These are phyloP conservation scores for Drosophila nikananu DNA, from an alignment of 1,140 invertebrate genomes.

Conservation along the genomic window DNA sequence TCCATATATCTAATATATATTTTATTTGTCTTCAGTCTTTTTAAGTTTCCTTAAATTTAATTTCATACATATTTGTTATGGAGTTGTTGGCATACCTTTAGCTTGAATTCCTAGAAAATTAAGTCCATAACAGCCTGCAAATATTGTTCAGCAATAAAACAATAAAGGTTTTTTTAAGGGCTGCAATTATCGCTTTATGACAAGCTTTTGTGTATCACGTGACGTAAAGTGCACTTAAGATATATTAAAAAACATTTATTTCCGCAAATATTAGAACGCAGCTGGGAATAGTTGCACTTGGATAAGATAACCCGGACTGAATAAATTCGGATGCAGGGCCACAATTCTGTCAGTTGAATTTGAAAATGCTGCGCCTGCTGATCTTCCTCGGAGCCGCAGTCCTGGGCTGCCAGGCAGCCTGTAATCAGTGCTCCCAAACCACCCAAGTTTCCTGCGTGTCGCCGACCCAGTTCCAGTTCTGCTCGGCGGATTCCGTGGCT, in stretches of 20 bases:
- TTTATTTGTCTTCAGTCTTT: no score
- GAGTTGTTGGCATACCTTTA: neutral
- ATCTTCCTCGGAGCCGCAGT: conserved; percentile 26
- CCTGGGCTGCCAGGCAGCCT: conserved; percentile 37
- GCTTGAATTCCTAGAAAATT: neutral
- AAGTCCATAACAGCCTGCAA: neutral
- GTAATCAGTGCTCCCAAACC: conserved; percentile 26
- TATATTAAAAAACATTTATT: neutral
- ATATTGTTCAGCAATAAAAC: neutral
- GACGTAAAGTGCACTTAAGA: neutral
- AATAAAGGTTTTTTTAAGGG: neutral
- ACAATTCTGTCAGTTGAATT: conserved; percentile 1
- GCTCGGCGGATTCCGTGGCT: conserved; percentile 6
- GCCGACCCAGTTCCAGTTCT: conserved; percentile 42
- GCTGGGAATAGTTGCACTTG: conserved; percentile 5
- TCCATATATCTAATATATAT: no score
- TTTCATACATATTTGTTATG: neutral
- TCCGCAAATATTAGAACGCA: neutral
- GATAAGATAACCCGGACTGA: conserved; percentile 24
- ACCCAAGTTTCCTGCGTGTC: conserved; percentile 36
- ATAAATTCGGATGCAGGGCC: conserved; percentile 21
- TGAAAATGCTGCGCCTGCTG: conserved; percentile 44
- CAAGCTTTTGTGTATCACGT: neutral
- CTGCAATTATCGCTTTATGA: no score
- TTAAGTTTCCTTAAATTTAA: no score